Evolutionary conservation across 2,113 vertebrate genomes (phyloP).

Genomic region (Hucho hucho): DNA sequence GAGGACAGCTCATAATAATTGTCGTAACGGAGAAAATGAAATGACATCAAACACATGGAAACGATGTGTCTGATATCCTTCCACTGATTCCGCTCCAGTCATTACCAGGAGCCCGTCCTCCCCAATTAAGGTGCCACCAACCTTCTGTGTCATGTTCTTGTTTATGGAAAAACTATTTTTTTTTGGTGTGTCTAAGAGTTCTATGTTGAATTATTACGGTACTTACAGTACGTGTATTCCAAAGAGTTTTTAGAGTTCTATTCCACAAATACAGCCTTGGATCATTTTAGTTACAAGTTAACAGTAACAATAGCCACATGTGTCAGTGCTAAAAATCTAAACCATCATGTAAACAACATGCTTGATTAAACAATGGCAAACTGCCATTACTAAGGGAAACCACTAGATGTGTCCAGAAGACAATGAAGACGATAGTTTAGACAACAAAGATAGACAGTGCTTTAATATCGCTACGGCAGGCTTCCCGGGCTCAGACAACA

Average conservation of each 20-base stretch:
- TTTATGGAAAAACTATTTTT: constrained; percentile 30
- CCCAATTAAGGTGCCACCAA: no score
- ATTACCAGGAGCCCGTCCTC: no score
- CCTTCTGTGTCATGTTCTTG: neutral
- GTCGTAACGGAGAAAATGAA: no score
- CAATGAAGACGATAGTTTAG: no score
- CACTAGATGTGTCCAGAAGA: neutral
- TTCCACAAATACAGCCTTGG: constrained; percentile 16
- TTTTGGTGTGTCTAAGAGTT: constrained; percentile 30
- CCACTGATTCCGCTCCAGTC: no score
- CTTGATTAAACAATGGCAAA: constrained; percentile 24
- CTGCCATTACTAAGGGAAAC: neutral
- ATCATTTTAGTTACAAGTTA: constrained; percentile 18
- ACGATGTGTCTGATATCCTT: no score
- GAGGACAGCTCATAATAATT: no score
- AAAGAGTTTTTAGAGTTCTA: constrained; percentile 11
- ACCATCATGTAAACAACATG: constrained; percentile 30
- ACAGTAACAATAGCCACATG: constrained; percentile 2
- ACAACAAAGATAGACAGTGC: no score
- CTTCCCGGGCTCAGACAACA: no score
- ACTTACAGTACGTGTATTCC: constrained; percentile 19
- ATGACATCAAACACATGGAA: no score
- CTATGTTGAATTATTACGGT: constrained; percentile 57
- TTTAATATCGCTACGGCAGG: no score
- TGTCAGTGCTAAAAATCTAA: constrained; percentile 33